Conservation (phyloP, 2,888 invertebrate genomes). For the Tricholauxania praeusta region DNA sequence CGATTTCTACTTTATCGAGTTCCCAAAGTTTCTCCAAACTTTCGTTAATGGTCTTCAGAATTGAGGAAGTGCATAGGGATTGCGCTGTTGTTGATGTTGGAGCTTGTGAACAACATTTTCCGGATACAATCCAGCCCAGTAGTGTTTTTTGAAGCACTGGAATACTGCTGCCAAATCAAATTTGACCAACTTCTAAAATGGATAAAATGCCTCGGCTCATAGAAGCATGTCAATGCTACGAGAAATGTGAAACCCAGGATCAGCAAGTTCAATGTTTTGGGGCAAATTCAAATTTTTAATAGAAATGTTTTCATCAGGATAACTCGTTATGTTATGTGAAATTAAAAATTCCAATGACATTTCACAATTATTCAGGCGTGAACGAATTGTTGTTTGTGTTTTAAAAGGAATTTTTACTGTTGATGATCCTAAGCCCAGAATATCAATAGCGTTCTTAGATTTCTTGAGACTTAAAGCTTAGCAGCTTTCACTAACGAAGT, state of each 20-base stretch:
- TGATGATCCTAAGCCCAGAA: background rate
- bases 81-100: background rate
- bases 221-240: no score
- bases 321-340: background rate
- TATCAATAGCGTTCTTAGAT: no score
- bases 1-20: constrained; percentile 21
- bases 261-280: no score
- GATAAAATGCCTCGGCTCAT: no score
- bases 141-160: no score
- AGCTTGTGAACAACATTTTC: background rate
- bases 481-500: no score
- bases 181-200: no score
- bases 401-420: background rate
- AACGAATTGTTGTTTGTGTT: background rate
- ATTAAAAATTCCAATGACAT: background rate
- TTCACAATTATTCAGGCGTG: background rate
- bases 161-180: no score
- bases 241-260: no score
- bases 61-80: background rate
- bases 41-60: constrained; percentile 11
- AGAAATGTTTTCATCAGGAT: constrained; percentile 18
- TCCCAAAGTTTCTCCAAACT: constrained; percentile 31
- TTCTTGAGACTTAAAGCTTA: no score
- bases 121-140: constrained; percentile 39
- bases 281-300: constrained; percentile 32